A percentile compares a stretch with the other conserved stretches of the same genome.
Conservation (phyloP, 64 coral and sea anemone genomes). For the Anthopleura sola region DNA sequence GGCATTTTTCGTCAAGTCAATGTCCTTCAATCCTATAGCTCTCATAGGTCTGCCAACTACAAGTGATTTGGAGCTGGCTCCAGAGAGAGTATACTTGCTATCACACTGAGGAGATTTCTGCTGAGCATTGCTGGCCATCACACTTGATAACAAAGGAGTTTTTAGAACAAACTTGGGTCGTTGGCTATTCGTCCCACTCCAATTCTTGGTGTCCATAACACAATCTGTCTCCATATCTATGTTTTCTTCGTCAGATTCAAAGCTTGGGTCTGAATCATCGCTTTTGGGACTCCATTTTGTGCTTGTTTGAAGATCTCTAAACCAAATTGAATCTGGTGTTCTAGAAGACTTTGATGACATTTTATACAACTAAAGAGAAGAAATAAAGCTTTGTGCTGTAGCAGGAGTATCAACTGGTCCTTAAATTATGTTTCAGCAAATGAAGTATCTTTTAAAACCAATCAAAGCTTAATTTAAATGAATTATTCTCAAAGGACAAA, state of each 20-base stretch:
- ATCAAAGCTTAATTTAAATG: neutral
- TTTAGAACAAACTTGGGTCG: neutral
- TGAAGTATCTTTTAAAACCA: neutral
- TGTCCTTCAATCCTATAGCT: slow-evolving; percentile 59
- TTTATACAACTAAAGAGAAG: neutral
- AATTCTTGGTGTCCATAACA: neutral
- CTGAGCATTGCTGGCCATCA: neutral
- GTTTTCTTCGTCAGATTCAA: slow-evolving; percentile 66
- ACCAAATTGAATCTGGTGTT: slow-evolving; percentile 14
- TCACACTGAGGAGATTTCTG: neutral
- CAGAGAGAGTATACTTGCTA: neutral
- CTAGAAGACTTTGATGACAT: neutral
- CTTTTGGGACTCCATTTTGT: slow-evolving; percentile 50
- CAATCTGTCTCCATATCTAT: slow-evolving; percentile 17
- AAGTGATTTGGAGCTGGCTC: slow-evolving; percentile 42
- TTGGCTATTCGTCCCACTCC: neutral
- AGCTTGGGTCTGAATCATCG: slow-evolving; percentile 40
- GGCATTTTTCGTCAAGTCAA: slow-evolving; percentile 60
- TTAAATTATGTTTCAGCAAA: neutral
- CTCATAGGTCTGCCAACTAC: slow-evolving; percentile 56
- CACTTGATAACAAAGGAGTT: neutral
- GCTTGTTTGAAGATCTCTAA: slow-evolving; percentile 38
- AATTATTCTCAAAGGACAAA: neutral
- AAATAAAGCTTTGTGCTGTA: neutral
- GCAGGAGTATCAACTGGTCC: neutral